These are phyloP conservation scores for Cosmia trapezina DNA, from an alignment of 2,888 invertebrate genomes.

Conservation along the genomic window DNA sequence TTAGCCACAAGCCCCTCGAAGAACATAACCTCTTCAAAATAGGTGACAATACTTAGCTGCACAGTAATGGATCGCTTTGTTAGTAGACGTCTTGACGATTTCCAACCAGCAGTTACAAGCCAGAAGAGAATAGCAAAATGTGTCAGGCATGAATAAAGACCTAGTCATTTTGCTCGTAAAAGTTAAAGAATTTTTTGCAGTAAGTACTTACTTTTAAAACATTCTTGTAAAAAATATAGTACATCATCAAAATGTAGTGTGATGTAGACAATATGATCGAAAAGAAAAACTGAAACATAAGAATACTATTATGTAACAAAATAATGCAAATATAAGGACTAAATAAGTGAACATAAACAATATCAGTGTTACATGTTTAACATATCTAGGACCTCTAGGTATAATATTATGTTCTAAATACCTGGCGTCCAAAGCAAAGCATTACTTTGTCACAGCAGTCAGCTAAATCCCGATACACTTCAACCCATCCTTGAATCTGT, in stretches of 20 bases:
- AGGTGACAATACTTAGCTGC: not conserved
- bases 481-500: constrained; percentile 23
- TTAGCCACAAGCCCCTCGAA: not conserved
- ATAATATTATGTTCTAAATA: not conserved
- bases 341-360: not conserved
- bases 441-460: constrained; percentile 14
- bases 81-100: not conserved
- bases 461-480: constrained; percentile 29
- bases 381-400: too few relatives aligned
- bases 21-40: not conserved
- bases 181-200: not conserved
- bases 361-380: not conserved
- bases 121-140: too few relatives aligned
- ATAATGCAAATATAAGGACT: not conserved
- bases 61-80: not conserved
- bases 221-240: constrained; percentile 1
- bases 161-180: not conserved
- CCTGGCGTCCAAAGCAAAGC: constrained; percentile 27
- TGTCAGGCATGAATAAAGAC: not conserved
- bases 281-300: constrained; percentile 25
- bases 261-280: constrained; percentile 4
- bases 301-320: not conserved
- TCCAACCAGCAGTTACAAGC: not conserved
- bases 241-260: constrained; percentile 1
- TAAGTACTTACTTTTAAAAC: constrained; percentile 7